Evolutionary conservation across 2,113 vertebrate genomes (phyloP), one percentile per base, ranked within the genome.

Genomic region (Pituophis catenifer): DNA sequence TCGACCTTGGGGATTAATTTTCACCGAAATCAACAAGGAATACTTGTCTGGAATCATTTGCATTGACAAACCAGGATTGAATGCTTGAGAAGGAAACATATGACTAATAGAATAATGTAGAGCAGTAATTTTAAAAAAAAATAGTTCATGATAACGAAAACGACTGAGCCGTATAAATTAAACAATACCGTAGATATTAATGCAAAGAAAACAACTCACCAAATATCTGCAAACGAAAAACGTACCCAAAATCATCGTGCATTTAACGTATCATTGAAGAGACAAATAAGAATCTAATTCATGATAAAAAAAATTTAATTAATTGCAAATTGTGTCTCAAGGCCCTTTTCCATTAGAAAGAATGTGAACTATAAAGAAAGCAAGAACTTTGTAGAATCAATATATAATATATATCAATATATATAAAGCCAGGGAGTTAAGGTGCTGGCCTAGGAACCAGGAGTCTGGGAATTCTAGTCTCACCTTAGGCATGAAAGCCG

Each of bases 61-160:
- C 48, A 33, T 33, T 19, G 33, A 65, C 50, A 52, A 92, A 62
- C 17, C 70, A 57, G 70, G 81, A 94, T 86, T 8, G 17, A 50
- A 53, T 26, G 21, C 59, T 48, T 86, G 55, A 90, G 29, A 26
- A 62, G 75, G 48, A 95, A 96, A 94, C 86, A 94, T 92, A 93
- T 94, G 90, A 90, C 55, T 44, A 75, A 86, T 58, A 92, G 87
- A 94, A 81, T 95, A 55, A 59, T 93, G 92, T 92, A 95, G 94
- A 90, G 90, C 94, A 93, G 93, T 93, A 29, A 33, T 52, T 96
- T 95, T 26, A n/a, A 70, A 13, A 29, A 86, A 62, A 19, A 3
- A 0, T 26, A 62, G 19, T 50, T 89, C 86, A 85, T 54, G 57
- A 50, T 38, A 12, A 33, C n/a, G 33, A 7, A 65, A 85, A 89